Conservation (phyloP, 2,797 vertebrate species). For the Gastrophryne carolinensis region DNA sequence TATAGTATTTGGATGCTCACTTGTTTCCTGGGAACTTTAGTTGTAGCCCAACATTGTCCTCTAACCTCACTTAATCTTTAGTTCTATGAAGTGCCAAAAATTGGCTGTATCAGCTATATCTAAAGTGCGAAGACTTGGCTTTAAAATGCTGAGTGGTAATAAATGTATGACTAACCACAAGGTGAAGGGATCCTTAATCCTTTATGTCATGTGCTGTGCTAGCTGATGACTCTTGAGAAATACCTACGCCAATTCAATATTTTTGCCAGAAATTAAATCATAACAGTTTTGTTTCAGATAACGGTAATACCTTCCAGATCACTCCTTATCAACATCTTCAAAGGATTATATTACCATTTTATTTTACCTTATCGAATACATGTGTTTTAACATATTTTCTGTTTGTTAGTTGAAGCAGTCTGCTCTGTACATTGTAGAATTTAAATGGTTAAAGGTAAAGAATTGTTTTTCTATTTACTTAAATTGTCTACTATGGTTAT, state of each 20-base stretch:
- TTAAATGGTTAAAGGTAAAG: constrained; percentile 26
- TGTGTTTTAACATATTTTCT: constrained; percentile 17
- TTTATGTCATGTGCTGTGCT: constrained; percentile 35
- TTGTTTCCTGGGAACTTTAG: neutral
- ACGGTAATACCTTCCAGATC: constrained; percentile 49
- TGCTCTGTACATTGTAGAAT: neutral
- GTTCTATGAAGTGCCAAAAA: neutral
- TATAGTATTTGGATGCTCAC: too few species aligned
- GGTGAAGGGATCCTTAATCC: constrained; percentile 47
- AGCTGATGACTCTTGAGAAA: constrained; percentile 32
- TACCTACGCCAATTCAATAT: constrained; percentile 31
- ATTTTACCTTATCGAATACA: constrained; percentile 25
- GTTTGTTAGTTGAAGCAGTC: constrained; percentile 5
- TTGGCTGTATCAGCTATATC: neutral
- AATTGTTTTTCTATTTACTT: constrained; percentile 26
- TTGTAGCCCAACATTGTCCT: too few species aligned
- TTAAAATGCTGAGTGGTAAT: constrained; percentile 27
- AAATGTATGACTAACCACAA: constrained; percentile 46
- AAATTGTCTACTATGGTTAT: neutral
- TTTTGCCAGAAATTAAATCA: constrained; percentile 51
- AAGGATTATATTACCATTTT: constrained; percentile 38
- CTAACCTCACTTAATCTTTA: too few species aligned
- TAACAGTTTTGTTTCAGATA: constrained; percentile 50
- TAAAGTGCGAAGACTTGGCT: neutral
- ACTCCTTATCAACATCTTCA: constrained; percentile 51